A percentile compares a stretch with the other conserved stretches of the same genome.
Conservation (phyloP, 2,797 vertebrate genomes). For the Cyprinodon diabolis region DNA sequence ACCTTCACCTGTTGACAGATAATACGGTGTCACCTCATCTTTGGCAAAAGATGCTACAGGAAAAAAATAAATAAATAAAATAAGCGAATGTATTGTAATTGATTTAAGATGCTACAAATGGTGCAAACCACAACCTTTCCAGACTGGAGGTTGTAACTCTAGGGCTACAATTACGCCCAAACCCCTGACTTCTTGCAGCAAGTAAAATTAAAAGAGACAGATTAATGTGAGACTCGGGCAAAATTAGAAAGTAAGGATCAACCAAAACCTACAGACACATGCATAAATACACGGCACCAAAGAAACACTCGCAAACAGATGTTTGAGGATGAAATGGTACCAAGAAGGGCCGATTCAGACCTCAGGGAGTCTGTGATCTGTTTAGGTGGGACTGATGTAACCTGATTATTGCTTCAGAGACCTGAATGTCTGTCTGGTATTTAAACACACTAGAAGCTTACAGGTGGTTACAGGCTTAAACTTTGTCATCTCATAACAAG, state of each 20-base stretch:
- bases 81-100: background rate
- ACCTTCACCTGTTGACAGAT: constrained; percentile 90
- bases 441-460: background rate
- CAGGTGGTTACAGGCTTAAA: background rate
- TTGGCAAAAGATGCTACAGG: background rate
- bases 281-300: constrained; percentile 20
- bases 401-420: background rate
- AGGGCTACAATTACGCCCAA: constrained; percentile 12
- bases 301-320: constrained; percentile 28
- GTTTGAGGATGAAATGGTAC: constrained; percentile 27
- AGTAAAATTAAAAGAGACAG: constrained; percentile 23
- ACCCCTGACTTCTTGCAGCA: background rate
- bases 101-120: background rate
- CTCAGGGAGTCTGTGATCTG: background rate
- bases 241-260: constrained; percentile 48
- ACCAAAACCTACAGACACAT: constrained; percentile 25
- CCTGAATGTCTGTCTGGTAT: background rate
- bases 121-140: background rate
- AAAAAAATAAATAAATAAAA: background rate
- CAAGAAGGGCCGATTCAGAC: background rate
- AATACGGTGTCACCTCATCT: background rate
- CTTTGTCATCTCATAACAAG: background rate
- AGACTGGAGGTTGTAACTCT: background rate
- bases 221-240: constrained; percentile 24
- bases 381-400: background rate